A percentile compares a stretch with the other conserved stretches of the same genome.
These are phyloP conservation scores for Pammene aurita DNA, from an alignment of 2,888 invertebrate genomes.

Conservation along the genomic window DNA sequence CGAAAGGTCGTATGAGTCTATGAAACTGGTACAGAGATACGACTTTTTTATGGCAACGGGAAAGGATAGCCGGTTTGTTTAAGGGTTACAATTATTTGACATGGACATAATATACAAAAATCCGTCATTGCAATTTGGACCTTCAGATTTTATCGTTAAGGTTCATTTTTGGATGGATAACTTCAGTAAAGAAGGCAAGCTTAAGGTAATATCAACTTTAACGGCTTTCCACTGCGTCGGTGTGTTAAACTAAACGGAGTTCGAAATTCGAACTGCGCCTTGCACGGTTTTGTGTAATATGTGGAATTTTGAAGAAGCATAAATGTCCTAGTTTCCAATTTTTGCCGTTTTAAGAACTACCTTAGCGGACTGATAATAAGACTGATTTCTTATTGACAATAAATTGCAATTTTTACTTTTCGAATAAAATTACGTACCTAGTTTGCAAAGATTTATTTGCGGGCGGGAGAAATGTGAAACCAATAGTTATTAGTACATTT, in stretches of 20 bases:
- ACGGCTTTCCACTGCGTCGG: constrained; percentile 4
- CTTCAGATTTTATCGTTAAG: neutral
- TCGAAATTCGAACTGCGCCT: constrained; percentile 14
- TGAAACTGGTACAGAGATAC: neutral
- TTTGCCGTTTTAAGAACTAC: constrained; percentile 5
- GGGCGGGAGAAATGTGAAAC: constrained; percentile 27
- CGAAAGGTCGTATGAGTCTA: constrained; percentile 7
- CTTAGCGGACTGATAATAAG: neutral
- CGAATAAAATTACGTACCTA: neutral
- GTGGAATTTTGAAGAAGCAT: constrained; percentile 28
- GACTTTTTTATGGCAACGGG: neutral
- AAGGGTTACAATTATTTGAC: constrained; percentile 14
- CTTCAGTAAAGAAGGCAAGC: neutral
- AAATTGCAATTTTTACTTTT: neutral
- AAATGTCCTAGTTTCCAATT: constrained; percentile 11
- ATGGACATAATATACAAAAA: constrained; percentile 10
- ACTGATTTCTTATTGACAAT: neutral
- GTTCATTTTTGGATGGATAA: neutral
- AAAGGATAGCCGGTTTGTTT: neutral
- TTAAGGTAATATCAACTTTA: constrained; percentile 5
- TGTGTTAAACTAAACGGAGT: constrained; percentile 6
- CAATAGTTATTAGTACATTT: neutral
- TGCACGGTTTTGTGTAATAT: constrained; percentile 40
- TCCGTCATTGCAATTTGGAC: neutral
- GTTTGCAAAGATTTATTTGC: constrained; percentile 35